phyloP scores from a whole-genome alignment of 2,113 vertebrate genomes.

The Dunckerocampus dactyliophorus region DNA sequence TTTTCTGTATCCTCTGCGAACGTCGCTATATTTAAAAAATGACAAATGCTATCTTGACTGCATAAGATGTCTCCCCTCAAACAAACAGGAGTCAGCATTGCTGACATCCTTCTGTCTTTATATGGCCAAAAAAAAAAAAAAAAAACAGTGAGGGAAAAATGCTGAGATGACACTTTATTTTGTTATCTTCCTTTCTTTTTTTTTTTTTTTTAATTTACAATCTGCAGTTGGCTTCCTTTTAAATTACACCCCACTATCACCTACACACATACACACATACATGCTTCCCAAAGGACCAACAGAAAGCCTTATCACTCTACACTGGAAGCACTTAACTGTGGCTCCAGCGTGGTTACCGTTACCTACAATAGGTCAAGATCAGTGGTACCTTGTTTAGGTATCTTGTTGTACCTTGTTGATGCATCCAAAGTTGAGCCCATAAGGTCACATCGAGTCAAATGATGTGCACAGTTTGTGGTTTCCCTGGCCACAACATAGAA shows the following conservation, averaged over 20 bases:
- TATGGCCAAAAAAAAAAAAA: conserved; percentile 44
- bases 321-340: conserved; percentile 45
- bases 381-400: conserved; percentile 34
- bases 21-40: conserved; percentile 36
- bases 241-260: not conserved
- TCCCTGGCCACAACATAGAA: not conserved
- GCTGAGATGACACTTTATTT: conserved; percentile 36
- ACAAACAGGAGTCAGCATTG: conserved; percentile 47
- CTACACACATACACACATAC: conserved; percentile 9
- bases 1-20: conserved; percentile 30
- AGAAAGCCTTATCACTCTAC: conserved; percentile 40
- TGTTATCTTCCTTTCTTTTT: conserved; percentile 6
- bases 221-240: conserved; percentile 33
- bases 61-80: conserved; percentile 23
- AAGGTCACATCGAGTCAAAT: conserved; percentile 31
- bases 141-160: conserved; percentile 34
- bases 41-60: conserved; percentile 30
- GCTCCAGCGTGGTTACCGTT: conserved; percentile 41
- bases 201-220: conserved; percentile 9
- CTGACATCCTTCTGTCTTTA: conserved; percentile 41
- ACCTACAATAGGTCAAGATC: conserved; percentile 37
- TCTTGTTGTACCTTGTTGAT: no score
- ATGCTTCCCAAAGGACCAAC: conserved; percentile 38
- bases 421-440: conserved; percentile 35
- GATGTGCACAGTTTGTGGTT: conserved; percentile 12